Percentiles rank a stretch among this genome's conserved stretches.
These are phyloP conservation scores for Arge pagana DNA, from an alignment of 2,888 invertebrate genomes.

Conservation along the genomic window DNA sequence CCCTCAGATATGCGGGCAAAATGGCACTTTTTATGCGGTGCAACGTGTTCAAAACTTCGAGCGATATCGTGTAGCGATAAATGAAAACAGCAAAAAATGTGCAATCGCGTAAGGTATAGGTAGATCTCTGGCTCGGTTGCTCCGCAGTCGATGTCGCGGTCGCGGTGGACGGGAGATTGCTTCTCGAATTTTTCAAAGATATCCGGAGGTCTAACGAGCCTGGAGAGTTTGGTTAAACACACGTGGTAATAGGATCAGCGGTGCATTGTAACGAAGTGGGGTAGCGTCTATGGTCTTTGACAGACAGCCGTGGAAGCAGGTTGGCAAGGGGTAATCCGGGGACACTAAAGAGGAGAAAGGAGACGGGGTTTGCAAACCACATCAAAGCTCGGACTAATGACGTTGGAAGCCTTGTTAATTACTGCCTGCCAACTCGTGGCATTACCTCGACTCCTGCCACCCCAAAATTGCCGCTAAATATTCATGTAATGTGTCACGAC, in stretches of 20 bases:
- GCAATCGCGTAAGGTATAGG: too few species aligned
- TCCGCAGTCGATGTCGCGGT: too few species aligned
- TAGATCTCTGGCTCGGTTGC: too few species aligned
- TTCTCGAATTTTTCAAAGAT: too few species aligned
- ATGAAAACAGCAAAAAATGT: too few species aligned
- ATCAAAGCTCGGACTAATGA: constrained; percentile 49
- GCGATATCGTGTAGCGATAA: too few species aligned
- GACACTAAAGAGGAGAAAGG: constrained; percentile 1
- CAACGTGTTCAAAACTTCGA: too few species aligned
- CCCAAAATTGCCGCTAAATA: constrained; percentile 28
- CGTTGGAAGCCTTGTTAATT: constrained; percentile 51
- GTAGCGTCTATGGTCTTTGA: constrained; percentile 22
- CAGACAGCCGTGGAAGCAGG: not conserved
- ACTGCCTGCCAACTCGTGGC: constrained; percentile 43
- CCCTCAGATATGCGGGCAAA: too few species aligned
- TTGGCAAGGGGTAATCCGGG: constrained; percentile 19
- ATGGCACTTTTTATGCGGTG: too few species aligned
- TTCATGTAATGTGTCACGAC: constrained; percentile 29
- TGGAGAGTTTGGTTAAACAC: too few species aligned
- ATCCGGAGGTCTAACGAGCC: too few species aligned
- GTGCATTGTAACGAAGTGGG: constrained; percentile 41
- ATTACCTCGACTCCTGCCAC: constrained; percentile 33
- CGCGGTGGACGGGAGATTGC: too few species aligned
- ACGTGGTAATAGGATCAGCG: constrained; percentile 41
- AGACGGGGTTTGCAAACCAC: constrained; percentile 41